Conservation (phyloP, 2,888 invertebrate species). For the Phortica magna region DNA sequence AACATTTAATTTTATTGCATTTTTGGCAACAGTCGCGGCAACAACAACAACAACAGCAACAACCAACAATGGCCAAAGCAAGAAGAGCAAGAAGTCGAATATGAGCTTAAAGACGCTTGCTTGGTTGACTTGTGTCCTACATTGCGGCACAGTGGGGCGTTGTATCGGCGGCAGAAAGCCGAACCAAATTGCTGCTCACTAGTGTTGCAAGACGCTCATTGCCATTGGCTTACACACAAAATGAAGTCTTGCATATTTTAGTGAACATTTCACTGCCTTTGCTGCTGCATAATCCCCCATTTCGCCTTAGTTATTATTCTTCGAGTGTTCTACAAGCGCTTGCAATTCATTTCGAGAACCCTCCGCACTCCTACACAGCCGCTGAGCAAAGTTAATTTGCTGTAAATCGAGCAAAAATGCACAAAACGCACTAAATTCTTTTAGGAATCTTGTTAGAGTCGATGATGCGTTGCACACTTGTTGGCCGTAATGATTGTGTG, state of each 20-base stretch:
- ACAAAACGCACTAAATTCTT: slow-evolving; percentile 41
- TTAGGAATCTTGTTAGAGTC: slow-evolving; percentile 15
- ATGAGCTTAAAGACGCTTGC: background rate
- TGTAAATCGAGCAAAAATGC: slow-evolving; percentile 70
- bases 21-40: slow-evolving; percentile 59
- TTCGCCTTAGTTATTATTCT: slow-evolving; percentile 12
- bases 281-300: background rate
- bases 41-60: slow-evolving; percentile 42
- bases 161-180: background rate
- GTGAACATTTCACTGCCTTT: background rate
- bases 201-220: background rate
- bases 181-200: background rate
- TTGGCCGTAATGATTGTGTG: background rate
- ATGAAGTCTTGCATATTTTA: slow-evolving; percentile 8
- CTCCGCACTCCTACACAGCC: background rate
- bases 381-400: slow-evolving; percentile 66
- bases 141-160: background rate
- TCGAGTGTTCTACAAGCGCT: background rate
- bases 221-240: background rate
- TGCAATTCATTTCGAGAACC: background rate
- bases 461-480: background rate
- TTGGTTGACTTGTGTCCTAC: background rate
- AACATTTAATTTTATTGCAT: slow-evolving; percentile 72
- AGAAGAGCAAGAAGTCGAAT: background rate
- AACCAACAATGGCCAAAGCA: slow-evolving; percentile 46